Base-by-base conservation (phyloP, 2,888 invertebrate species). In the Drosophila greeni region DNA sequence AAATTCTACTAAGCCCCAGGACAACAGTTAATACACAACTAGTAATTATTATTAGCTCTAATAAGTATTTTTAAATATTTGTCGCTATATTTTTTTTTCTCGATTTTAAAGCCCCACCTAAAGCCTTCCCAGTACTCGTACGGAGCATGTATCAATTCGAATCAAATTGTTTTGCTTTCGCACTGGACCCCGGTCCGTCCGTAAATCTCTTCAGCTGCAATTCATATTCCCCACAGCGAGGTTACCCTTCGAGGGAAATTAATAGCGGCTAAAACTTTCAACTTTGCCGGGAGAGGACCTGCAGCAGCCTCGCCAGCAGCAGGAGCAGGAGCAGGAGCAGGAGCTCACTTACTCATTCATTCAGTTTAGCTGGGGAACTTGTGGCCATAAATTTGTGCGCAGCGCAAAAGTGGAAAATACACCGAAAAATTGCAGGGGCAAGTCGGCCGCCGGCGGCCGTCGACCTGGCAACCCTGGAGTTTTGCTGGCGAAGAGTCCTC, bases 321-420 rank as follows among this genome's bases (percentile, higher is more conserved):
- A 66, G 75, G 18, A 34, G 45, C 51, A 20, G 49, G 56, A 67
- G 53, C 69, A 57, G 47, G 66, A 72, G 73, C 64, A 49, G 62
- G 68, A 64, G 67, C 54, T 23, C 67, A 68, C 68, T 68, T 61
- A 68, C 67, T 68, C 68, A 70, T 71, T 71, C 57, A 70, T 71
- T 70, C 66, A 67, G 66, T 67, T 67, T 67, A 67, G 66, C 54
- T 43, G 70, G 58, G 65, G 49, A 77, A 80, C 72, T 80, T 70
- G 73, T 55, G 54, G 73, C 67, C 82, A 81, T 81, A 81, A 81
- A 81, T 81, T 78, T 83, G 72, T 67, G 67, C 66, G 61, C 75
- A 76, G 57, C 59, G 65, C 45, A 67, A 70, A 54, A 67, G 53
- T 60, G 68, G 72, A 71, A 79, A 76, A 81, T 79, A 69, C 59